Percentiles rank a stretch among this genome's conserved stretches.
Evolutionary conservation across 2,797 vertebrate species (phyloP).

Genomic region (Brotula barbata): DNA sequence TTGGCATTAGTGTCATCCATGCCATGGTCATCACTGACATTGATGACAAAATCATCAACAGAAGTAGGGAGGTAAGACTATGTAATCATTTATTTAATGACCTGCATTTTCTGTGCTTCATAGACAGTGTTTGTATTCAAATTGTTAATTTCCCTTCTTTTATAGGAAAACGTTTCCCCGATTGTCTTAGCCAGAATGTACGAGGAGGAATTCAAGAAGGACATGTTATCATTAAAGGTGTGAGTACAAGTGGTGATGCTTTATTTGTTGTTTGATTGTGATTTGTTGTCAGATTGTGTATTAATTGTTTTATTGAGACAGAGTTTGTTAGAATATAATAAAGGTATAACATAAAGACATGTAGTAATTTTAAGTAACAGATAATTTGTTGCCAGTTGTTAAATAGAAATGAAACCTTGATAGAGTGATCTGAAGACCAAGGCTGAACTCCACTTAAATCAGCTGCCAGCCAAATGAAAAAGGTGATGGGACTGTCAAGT

Average conservation of each 20-base stretch:
- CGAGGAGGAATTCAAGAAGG: conserved; percentile 94
- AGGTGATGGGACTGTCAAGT: too few species aligned
- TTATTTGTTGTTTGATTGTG: background rate
- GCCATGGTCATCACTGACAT: conserved; percentile 97
- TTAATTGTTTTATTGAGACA: too few species aligned
- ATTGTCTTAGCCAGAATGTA: conserved; percentile 82
- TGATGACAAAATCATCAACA: conserved; percentile 94
- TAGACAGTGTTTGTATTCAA: background rate
- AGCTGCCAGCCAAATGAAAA: too few species aligned
- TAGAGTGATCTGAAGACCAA: too few species aligned
- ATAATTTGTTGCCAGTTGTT: too few species aligned
- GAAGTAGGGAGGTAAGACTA: conserved; percentile 82
- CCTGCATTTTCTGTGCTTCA: background rate
- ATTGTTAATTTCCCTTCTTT: conserved; percentile 2
- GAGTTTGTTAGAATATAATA: too few species aligned
- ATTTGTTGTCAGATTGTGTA: too few species aligned
- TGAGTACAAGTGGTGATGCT: background rate
- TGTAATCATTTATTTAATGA: background rate
- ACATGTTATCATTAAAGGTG: conserved; percentile 92
- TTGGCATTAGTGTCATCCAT: conserved; percentile 87
- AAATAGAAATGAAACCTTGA: too few species aligned
- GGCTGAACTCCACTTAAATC: too few species aligned
- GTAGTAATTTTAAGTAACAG: too few species aligned
- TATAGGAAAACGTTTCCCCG: conserved; percentile 86
- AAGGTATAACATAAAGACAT: too few species aligned